Conservation (phyloP, 2,113 vertebrate species). For the Sander lucioperca region DNA sequence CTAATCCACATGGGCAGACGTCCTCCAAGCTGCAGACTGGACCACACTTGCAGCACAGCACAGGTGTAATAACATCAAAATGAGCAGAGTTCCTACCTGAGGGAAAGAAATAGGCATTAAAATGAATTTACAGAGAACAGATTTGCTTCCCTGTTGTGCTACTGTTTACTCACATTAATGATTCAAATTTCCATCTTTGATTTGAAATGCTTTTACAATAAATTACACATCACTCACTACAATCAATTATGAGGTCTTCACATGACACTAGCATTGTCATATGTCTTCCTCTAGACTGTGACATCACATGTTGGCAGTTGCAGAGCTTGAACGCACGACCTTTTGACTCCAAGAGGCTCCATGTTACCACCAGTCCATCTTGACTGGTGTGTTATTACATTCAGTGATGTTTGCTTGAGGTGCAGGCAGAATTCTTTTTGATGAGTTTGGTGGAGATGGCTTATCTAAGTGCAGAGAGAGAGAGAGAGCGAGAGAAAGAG, state of each 20-base stretch:
- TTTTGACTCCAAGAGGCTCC: slow-evolving; percentile 4
- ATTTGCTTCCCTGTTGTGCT: background rate
- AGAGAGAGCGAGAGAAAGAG: slow-evolving; percentile 16
- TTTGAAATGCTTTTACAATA: slow-evolving; percentile 22
- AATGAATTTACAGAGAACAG: slow-evolving; percentile 16
- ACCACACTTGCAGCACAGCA: slow-evolving; percentile 2
- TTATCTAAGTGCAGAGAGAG: slow-evolving; percentile 37
- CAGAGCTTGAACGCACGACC: slow-evolving; percentile 25
- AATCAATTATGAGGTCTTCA: background rate
- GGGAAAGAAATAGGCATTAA: slow-evolving; percentile 35
- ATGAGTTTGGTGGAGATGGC: slow-evolving; percentile 36
- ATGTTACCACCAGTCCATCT: background rate
- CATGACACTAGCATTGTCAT: background rate
- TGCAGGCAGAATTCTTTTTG: slow-evolving; percentile 45
- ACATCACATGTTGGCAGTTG: slow-evolving; percentile 3
- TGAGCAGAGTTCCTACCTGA: slow-evolving; percentile 38
- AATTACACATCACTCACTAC: slow-evolving; percentile 10
- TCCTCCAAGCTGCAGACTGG: slow-evolving; percentile 52
- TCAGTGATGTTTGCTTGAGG: slow-evolving; percentile 30
- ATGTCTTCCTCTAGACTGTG: background rate
- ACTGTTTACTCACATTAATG: slow-evolving; percentile 18
- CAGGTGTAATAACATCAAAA: slow-evolving; percentile 44
- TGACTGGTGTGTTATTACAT: slow-evolving; percentile 19
- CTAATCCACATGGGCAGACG: slow-evolving; percentile 70
- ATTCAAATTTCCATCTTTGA: slow-evolving; percentile 4